These are phyloP conservation scores for Mya arenaria DNA, from an alignment of 1,140 invertebrate species.

Conservation along the genomic window DNA sequence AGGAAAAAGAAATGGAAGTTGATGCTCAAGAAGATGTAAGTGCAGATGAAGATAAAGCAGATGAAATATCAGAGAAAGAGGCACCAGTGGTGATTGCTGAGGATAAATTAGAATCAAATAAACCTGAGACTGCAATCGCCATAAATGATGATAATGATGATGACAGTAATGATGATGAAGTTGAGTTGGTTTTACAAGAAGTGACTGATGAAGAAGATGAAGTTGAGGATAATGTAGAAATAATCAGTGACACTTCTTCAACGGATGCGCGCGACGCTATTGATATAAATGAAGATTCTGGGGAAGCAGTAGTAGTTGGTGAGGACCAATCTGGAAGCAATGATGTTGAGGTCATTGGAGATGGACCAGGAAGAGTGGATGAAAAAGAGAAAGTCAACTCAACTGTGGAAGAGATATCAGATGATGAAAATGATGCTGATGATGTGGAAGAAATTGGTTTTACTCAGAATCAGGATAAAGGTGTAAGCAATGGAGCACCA, in stretches of 20 bases:
- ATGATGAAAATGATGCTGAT: no score
- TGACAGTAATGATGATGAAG: conserved; percentile 9
- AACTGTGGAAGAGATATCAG: conserved; percentile 40
- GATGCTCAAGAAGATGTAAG: conserved; percentile 13
- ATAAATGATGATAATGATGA: conserved; percentile 23
- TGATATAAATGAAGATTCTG: conserved; percentile 49
- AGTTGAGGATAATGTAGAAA: conserved; percentile 22
- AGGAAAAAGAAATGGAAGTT: conserved; percentile 16
- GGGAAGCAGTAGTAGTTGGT: conserved; percentile 23
- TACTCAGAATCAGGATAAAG: background rate
- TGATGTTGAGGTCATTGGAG: conserved; percentile 4
- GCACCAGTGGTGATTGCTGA: conserved; percentile 5
- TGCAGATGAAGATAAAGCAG: conserved; percentile 13
- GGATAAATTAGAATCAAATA: conserved; percentile 7
- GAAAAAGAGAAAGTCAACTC: background rate
- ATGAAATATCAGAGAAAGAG: conserved; percentile 30
- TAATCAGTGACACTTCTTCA: background rate
- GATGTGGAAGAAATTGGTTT: conserved; percentile 38
- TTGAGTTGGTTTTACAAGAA: background rate
- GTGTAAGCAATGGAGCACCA: background rate
- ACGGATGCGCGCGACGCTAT: background rate
- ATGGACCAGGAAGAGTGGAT: conserved; percentile 8
- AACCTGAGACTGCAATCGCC: conserved; percentile 49
- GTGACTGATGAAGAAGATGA: background rate
- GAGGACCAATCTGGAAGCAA: conserved; percentile 23